Percentiles rank a stretch among this genome's conserved stretches.
These are phyloP conservation scores for Saturnia japonica DNA, from an alignment of 2,888 invertebrate species.

Conservation along the genomic window DNA sequence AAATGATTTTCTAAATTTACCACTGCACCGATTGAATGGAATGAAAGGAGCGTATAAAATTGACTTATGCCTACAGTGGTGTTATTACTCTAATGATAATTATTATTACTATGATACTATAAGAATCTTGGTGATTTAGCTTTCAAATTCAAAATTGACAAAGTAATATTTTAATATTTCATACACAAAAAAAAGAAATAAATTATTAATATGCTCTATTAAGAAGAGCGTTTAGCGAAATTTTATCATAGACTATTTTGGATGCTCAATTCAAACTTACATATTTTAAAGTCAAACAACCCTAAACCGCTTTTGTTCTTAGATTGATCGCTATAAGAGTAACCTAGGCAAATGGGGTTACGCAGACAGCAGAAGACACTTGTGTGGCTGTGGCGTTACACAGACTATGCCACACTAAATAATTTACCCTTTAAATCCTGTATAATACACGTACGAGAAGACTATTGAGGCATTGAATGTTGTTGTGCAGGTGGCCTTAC, in stretches of 20 bases:
- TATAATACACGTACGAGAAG: background rate
- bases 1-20: no score
- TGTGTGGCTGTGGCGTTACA: background rate
- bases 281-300: background rate
- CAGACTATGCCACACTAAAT: background rate
- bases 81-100: no score
- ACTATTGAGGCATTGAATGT: background rate
- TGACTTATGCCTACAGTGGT: no score
- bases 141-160: no score
- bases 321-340: background rate
- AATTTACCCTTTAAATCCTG: background rate
- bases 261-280: background rate
- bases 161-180: no score
- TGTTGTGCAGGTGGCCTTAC: background rate
- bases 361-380: background rate
- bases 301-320: background rate
- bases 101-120: no score
- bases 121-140: no score
- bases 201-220: no score
- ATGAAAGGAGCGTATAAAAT: no score
- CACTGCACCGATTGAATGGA: no score
- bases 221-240: no score
- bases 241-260: background rate
- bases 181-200: no score
- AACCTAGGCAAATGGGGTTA: background rate